These are phyloP conservation scores for Halcyon smyrnensis DNA, from an alignment of 2,797 vertebrate species.

Conservation along the genomic window DNA sequence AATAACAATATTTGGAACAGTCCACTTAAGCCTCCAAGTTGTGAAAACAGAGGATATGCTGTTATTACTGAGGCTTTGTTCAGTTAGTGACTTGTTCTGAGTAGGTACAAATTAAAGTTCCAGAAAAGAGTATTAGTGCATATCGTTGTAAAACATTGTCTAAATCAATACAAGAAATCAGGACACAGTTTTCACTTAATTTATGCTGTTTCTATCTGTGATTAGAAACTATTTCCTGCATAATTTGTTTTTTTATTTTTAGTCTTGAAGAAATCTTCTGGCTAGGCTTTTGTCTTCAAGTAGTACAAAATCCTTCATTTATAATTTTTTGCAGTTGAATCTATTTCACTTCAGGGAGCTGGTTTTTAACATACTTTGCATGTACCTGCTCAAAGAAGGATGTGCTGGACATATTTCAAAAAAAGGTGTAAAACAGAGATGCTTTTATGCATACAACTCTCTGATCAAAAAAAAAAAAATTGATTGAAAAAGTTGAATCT, in stretches of 20 bases:
- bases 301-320: neutral
- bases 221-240: neutral
- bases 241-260: neutral
- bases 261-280: neutral
- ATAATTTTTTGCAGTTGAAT: neutral
- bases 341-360: neutral
- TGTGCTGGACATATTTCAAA: neutral
- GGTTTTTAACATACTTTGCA: neutral
- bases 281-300: neutral
- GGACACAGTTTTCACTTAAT: neutral
- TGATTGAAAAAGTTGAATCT: neutral
- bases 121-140: neutral
- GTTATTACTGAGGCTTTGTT: neutral
- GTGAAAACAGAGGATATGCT: neutral
- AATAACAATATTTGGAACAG: neutral
- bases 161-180: neutral
- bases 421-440: neutral
- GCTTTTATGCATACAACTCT: neutral
- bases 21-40: neutral
- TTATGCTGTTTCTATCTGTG: neutral
- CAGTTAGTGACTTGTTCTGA: neutral
- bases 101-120: neutral
- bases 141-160: neutral
- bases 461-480: neutral
- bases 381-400: neutral